Evolutionary conservation across 2,113 vertebrate species (phyloP), one percentile per base, ranked within the genome.

Genomic region (Varanus salvator): DNA sequence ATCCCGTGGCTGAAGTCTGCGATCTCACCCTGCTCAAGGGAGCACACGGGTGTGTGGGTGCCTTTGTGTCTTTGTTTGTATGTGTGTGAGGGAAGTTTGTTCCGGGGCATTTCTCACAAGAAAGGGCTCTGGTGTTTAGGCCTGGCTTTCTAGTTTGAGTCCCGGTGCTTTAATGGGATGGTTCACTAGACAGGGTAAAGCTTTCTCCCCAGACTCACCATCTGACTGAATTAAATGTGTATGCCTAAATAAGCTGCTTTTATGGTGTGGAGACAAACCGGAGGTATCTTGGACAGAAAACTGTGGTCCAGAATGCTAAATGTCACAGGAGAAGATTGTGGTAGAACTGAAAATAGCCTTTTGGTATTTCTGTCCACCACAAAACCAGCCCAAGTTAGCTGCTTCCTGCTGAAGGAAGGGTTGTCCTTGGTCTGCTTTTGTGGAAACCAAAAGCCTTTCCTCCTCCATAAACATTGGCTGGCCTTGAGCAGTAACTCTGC

Each of bases 1-100:
- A 44, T 44, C 38, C 88, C 89, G 69, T 57, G 89, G 57, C 87
- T 82, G 81, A 38, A 83, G 71, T 88, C 74, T 84, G 80, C 50
- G 38, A 44, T 44, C 38, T 44, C 3, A 44, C 38, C 2, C 38
- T 44, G 38, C 91, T 31, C 84, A 8, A 11, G 76, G 38, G 89
- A 90, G 57, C 68, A 31, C 48, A 77, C 19, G 52, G 48, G 48
- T 29, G 27, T 3, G 27, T 50, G 48, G 14, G 25, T 44, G 38
- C 38, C 38, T 44, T 44, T 44, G 38, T 44, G 38, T 44, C 38
- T 44, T 44, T 44, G 38, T 44, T 44, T 44, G 38, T 44, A 44
- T 44, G 38, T 44, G 38, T 44, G 38, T 4, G 77, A 64, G 11
- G 19, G 17, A 64, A 3, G 60, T 15, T 11, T 60, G 60, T 64